Conservation (phyloP, 2,888 invertebrate genomes). For the Podabrus alpinus region DNA sequence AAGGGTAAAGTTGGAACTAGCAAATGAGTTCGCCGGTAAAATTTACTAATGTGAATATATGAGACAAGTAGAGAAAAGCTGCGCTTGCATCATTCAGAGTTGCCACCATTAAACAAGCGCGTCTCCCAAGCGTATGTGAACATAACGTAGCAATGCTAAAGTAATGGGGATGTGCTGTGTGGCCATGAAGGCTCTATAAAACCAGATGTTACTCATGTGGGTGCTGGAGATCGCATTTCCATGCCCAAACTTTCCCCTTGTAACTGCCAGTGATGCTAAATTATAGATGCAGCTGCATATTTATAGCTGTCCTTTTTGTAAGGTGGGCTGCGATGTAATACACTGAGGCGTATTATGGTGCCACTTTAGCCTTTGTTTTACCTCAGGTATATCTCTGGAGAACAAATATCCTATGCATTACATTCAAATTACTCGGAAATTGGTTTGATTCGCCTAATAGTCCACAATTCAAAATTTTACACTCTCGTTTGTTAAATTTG, state of each 20-base stretch:
- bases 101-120: constrained; percentile 42
- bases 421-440: constrained; percentile 25
- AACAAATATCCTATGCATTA: constrained; percentile 29
- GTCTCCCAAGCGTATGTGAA: constrained; percentile 48
- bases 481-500: constrained; percentile 2
- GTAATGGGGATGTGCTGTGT: constrained; percentile 54
- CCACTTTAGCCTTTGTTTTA: constrained; percentile 14
- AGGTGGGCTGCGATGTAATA: constrained; percentile 44
- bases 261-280: constrained; percentile 46
- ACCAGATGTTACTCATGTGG: constrained; percentile 51
- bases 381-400: constrained; percentile 23
- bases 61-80: constrained; percentile 36
- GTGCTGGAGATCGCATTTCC: constrained; percentile 48
- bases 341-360: constrained; percentile 37
- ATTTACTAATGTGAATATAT: constrained; percentile 42
- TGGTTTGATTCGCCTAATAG: constrained; percentile 21
- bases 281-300: constrained; percentile 51
- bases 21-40: constrained; percentile 28
- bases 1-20: constrained; percentile 33
- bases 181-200: constrained; percentile 49
- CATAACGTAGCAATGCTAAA: constrained; percentile 46
- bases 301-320: constrained; percentile 49
- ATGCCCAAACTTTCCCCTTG: constrained; percentile 44
- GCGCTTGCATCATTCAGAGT: constrained; percentile 42
- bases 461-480: constrained; percentile 7